phyloP scores from a whole-genome alignment of 2,113 vertebrate species.

The Scomber scombrus region DNA sequence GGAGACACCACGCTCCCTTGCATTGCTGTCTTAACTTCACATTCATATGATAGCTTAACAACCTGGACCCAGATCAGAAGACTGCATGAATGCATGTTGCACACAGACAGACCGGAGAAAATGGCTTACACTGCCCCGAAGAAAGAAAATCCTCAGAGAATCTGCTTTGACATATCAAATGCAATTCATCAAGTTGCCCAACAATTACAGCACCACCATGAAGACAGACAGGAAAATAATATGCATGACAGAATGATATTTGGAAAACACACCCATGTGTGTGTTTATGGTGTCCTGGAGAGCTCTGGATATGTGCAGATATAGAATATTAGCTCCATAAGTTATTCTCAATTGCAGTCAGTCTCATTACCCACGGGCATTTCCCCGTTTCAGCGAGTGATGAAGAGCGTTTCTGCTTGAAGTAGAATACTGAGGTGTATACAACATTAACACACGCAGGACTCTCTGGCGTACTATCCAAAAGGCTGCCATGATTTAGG shows the following conservation, averaged over 20 bases:
- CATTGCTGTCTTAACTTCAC: constrained; percentile 56
- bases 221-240: constrained; percentile 74
- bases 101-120: constrained; percentile 40
- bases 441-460: constrained; percentile 82
- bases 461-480: constrained; percentile 80
- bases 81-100: constrained; percentile 28
- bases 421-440: constrained; percentile 75
- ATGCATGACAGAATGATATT: constrained; percentile 68
- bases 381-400: constrained; percentile 80
- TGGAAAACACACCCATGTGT: constrained; percentile 77
- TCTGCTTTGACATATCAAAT: constrained; percentile 61
- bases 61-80: constrained; percentile 62
- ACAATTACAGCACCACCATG: constrained; percentile 59
- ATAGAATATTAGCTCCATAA: constrained; percentile 87
- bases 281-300: constrained; percentile 77
- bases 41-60: constrained; percentile 62
- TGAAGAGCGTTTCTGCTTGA: constrained; percentile 76
- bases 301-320: constrained; percentile 79
- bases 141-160: constrained; percentile 59
- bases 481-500: constrained; percentile 83
- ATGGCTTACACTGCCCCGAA: constrained; percentile 43
- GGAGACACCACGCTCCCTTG: constrained; percentile 54
- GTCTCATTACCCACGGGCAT: constrained; percentile 82
- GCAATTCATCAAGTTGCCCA: constrained; percentile 65
- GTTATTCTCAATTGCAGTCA: constrained; percentile 85